Base-by-base conservation (phyloP, 1,140 invertebrate species). In the Drosophila littoralis region DNA sequence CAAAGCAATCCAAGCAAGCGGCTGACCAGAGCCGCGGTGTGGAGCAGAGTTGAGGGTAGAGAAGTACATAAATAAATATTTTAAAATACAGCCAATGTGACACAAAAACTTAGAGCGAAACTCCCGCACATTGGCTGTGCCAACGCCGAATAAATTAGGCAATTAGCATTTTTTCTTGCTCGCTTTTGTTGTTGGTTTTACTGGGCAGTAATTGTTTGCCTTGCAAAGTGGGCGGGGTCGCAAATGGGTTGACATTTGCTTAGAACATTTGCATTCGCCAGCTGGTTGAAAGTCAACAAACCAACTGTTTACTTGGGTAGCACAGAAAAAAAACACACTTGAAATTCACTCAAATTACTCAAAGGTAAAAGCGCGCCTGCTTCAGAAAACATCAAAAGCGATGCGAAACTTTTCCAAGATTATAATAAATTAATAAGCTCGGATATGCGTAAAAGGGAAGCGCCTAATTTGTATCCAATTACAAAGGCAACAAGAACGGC, bases 111-210 rank as follows among this genome's bases (percentile, higher is more conserved):
- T 50, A 33, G 17, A 75, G 6, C 10, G 28, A 59, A 45, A 38
- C 32, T 57, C 68, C 57, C 59, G 61, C 65, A 75, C 50, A 55
- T 63, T 57, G 68, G 52, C 68, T 43, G 43, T 38, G 6, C 28
- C 33, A 57, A 22, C 28, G 8, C 40, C 58, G 80, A 59, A 88
- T 79, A 88, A 79, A 82, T 86, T 88, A 79, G 82, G 70, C 79
- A 82, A 88, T 88, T 86, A 86, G 76, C 75, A 86, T 86, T 79
- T 82, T 65, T 54, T 51, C 28, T 69, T 43, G 22, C n/a, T 38
- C 38, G 7, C 12, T 51, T 15, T 36, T 43, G 38, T 59, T 66
- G n/a, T 15, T n/a, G 50, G 28, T 73, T 59, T 38, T 22, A 13
- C 17, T 59, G 52, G 63, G 36, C 54, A 52, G 32, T 32, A 59